Conservation (phyloP, 1,140 invertebrate genomes). For the Apis florea region DNA sequence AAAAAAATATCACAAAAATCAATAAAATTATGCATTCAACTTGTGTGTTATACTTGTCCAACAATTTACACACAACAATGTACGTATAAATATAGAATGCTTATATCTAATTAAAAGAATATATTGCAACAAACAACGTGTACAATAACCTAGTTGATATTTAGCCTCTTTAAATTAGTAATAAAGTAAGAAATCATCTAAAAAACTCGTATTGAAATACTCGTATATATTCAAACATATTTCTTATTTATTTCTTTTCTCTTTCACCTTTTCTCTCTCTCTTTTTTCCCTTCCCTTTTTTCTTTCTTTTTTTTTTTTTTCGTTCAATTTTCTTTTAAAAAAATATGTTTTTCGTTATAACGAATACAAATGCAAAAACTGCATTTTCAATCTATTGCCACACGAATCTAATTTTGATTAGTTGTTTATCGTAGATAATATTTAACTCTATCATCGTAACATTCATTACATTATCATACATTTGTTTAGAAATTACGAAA, state of each 20-base stretch:
- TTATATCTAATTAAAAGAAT: constrained; percentile 10
- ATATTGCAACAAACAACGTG: constrained; percentile 33
- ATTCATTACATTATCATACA: neutral
- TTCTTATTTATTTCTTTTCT: neutral
- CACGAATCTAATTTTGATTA: neutral
- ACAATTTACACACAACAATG: no score
- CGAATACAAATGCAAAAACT: neutral
- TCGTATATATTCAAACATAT: neutral
- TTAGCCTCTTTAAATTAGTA: constrained; percentile 43
- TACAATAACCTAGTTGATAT: neutral
- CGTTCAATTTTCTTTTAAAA: neutral
- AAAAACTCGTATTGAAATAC: neutral
- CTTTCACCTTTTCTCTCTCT: neutral
- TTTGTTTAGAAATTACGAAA: neutral
- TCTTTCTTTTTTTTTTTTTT: neutral
- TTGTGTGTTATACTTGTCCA: neutral
- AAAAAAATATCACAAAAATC: constrained; percentile 2
- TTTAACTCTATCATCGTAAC: neutral
- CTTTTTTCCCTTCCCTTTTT: neutral
- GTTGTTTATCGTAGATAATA: neutral
- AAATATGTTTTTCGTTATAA: neutral
- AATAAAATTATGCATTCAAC: neutral
- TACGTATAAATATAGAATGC: constrained; percentile 20
- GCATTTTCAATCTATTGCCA: neutral
- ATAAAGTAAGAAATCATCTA: constrained; percentile 22